Evolutionary conservation across 2,888 invertebrate species (phyloP), one percentile per base, ranked within the genome.

Genomic region (Labia minor): DNA sequence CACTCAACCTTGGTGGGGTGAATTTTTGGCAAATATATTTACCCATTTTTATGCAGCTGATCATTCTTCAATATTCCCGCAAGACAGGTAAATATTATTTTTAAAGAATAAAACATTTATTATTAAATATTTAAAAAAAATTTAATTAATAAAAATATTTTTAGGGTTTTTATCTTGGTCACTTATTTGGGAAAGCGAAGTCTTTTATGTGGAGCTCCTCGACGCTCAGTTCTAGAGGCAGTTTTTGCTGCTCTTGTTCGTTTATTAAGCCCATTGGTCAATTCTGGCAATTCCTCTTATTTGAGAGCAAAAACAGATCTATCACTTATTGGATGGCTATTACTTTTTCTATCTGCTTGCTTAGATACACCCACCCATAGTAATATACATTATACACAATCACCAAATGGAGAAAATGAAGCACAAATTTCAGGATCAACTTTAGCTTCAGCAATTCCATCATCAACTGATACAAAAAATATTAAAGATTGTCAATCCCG

Each of bases 171-270:
- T 74, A 88, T 94, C 71, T 80, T 95, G 68, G 79, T 95, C 70
- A 89, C 92, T 70, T 93, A 91, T 78, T 83, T 95, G 80, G 90
- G 90, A 67, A 89, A 93, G 73, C 89, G 90, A 75, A 89, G 88
- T 69, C 80, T 89, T 73, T 83, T 85, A 16, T 71, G 72, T 3
- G 71, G 72, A 26, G 71, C 72, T 61, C 70, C 71, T 21, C 69
- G 71, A 33, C 68, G 70, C 62, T 70, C 71, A n/a, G 74, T 77
- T 18, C 70, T 78, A 21, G 76, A 78, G 70, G 73, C 75, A 67
- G 73, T 76, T 18, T 71, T 77, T 67, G 72, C 73, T 21, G 73
- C 74, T 0, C 69, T 77, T 20, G 72, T 73, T 3, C 71, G 73
- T 33, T 68, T 74, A 19, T 70, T 76, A 1, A 66, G 70, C 1